These are phyloP conservation scores for Drosophila nr. fundita DNA, from an alignment of 2,888 invertebrate species.

Conservation along the genomic window DNA sequence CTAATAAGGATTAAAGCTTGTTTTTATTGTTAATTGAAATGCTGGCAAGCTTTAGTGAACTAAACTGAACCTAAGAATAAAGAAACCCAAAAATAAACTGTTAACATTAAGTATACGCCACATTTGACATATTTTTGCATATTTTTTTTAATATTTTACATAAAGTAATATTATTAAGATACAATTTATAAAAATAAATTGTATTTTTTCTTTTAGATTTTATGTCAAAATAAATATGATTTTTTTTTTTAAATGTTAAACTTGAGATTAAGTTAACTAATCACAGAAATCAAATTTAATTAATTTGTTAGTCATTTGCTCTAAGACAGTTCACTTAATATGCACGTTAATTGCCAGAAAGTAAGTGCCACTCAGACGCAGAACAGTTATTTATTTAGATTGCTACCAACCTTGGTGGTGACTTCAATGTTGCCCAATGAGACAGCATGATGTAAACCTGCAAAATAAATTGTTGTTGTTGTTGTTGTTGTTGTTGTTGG, in stretches of 20 bases:
- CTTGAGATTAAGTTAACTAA: not conserved
- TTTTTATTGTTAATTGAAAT: not conserved
- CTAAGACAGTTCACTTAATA: not conserved
- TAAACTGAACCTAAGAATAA: not conserved
- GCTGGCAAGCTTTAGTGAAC: not conserved
- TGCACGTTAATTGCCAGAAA: slow-evolving; percentile 14
- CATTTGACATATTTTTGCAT: not conserved
- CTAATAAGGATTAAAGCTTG: slow-evolving; percentile 49
- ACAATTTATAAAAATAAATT: not conserved
- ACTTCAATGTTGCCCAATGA: slow-evolving; percentile 85
- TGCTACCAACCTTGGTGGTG: slow-evolving; percentile 82
- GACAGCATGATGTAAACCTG: slow-evolving; percentile 85
- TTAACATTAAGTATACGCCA: not conserved
- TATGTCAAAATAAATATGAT: not conserved
- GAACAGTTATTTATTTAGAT: slow-evolving; percentile 3
- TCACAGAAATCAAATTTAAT: not conserved
- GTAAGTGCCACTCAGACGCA: not conserved
- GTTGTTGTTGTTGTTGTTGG: not conserved
- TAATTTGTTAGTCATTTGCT: not conserved
- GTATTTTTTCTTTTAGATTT: not conserved
- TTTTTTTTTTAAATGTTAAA: not conserved
- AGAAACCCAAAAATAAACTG: not conserved
- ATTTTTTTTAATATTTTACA: not conserved
- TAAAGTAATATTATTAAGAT: not conserved
- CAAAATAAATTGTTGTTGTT: slow-evolving; percentile 60